Conservation (phyloP, 1,140 invertebrate species). For the Hyles vespertilio region DNA sequence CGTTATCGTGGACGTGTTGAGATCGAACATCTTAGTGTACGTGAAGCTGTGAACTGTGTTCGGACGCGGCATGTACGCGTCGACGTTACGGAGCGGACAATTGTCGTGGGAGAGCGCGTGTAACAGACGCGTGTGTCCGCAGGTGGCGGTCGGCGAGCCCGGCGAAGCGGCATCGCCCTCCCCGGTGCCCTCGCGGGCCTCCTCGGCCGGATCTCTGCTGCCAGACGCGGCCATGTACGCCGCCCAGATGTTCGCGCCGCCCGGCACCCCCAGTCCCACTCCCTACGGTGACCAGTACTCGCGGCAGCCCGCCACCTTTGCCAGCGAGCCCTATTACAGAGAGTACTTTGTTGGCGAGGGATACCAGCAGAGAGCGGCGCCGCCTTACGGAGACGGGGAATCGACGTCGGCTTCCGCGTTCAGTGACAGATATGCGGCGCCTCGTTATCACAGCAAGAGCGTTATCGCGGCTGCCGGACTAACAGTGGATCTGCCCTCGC, state of each 20-base stretch:
- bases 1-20: conserved; percentile 52
- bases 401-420: conserved; percentile 56
- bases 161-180: conserved; percentile 68
- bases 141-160: conserved; percentile 68
- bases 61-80: conserved; percentile 71
- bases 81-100: conserved; percentile 66
- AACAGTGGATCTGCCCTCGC: conserved; percentile 93
- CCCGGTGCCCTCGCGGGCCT: conserved; percentile 67
- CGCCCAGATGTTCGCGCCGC: conserved; percentile 72
- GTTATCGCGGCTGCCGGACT: conserved; percentile 82
- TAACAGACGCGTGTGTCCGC: conserved; percentile 74
- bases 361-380: conserved; percentile 66
- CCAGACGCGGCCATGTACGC: conserved; percentile 73
- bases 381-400: conserved; percentile 63
- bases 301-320: conserved; percentile 55
- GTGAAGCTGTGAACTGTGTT: conserved; percentile 68
- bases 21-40: conserved; percentile 52
- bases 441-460: conserved; percentile 72
- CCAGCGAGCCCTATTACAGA: conserved; percentile 69
- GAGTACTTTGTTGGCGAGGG: conserved; percentile 70
- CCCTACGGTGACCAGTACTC: conserved; percentile 69
- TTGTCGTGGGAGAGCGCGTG: conserved; percentile 73
- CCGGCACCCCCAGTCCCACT: conserved; percentile 70
- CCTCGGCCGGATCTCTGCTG: conserved; percentile 69
- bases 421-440: conserved; percentile 65